Evolutionary conservation across 2,888 invertebrate species (phyloP), one percentile per base, ranked within the genome.

Genomic region (Trichogramma dendrolimi): DNA sequence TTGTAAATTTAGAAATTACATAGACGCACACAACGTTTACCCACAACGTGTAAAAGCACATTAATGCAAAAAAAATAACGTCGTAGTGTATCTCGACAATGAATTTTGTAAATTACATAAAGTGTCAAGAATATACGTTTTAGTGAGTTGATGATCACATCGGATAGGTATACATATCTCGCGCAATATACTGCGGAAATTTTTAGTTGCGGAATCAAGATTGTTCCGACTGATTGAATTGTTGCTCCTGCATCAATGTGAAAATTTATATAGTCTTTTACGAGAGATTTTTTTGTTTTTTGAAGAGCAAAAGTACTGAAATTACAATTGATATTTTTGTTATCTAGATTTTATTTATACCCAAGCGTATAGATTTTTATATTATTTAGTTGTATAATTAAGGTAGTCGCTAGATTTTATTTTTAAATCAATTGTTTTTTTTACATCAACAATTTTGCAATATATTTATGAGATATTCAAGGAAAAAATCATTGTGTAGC

Each of bases 151-250:
- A 27, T 27, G 27, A 27, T 27, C 27, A 27, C 27, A 27, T 27
- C 50, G 50, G 40, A 39, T 51, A 60, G 40, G 41, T 43, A 51
- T 7, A 57, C 27, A 6, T 48, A 27, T 52, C 51, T 52, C 49
- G 43, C 42, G n/a, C 39, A 14, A n/a, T 57, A 27, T 27, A 27
- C 27, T 5, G 54, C 57, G 54, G 61, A 54, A 38, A 50, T 48
- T 50, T 52, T 47, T 49, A 10, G n/a, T 42, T 38, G 61, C 47
- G 43, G 48, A n/a, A 10, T 3, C 27, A 53, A 50, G 55, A 52
- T 47, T 46, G 48, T 61, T 65, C 57, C 42, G 55, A 60, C 54
- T 55, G 58, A 54, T 49, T 48, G 5, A 59, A 57, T 14, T 47
- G 27, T 55, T 55, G 43, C 53, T 62, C 59, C 59, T 27, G 27